Evolutionary conservation across 1,140 invertebrate species (phyloP), one percentile per base, ranked within the genome.

Genomic region (Phocides pigmalion): DNA sequence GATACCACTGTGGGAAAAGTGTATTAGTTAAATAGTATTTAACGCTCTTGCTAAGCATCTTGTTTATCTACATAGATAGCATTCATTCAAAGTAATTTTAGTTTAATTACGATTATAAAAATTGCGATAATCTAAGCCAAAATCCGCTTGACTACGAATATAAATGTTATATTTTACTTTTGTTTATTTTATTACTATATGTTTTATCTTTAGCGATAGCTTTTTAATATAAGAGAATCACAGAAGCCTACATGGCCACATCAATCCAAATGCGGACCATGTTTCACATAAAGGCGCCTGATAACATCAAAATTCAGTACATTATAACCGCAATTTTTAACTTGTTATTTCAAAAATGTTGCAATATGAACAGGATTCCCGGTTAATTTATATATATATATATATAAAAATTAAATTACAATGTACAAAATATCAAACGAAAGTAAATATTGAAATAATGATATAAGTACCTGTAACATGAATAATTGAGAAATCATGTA

Each of bases 1-100:
- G 95, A 93, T 47, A 97, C 94, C 82, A 95, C 96, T 97, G 88
- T 51, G 88, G 80, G 15, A 72, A 70, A 65, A 74, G n/a, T 28
- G 5, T 4, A 61, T 71, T 25, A 65, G n/a, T 28, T 19, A 32
- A 39, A 28, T 32, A 61, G 4, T 25, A 25, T 37, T 46, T 19
- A 19, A 39, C 41, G 22, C 39, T 12, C 46, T 39, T 1, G 20
- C 37, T 17, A 39, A 37, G 11, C 32, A 37, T 6, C 9, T 3
- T 17, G 4, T 4, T 53, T 35, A 51, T 35, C 32, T 53, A 35
- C 8, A 35, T 35, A 35, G 12, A n/a, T 1, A 35, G n/a, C 32
- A 35, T 12, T 35, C 11, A 35, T 12, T 2, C 32, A 12, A 35
- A 2, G 9, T 0, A 35, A 35, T 35, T 35, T n/a, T n/a, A 35